Base-by-base conservation (phyloP, 2,888 invertebrate genomes). In the Miltochrista miniata region DNA sequence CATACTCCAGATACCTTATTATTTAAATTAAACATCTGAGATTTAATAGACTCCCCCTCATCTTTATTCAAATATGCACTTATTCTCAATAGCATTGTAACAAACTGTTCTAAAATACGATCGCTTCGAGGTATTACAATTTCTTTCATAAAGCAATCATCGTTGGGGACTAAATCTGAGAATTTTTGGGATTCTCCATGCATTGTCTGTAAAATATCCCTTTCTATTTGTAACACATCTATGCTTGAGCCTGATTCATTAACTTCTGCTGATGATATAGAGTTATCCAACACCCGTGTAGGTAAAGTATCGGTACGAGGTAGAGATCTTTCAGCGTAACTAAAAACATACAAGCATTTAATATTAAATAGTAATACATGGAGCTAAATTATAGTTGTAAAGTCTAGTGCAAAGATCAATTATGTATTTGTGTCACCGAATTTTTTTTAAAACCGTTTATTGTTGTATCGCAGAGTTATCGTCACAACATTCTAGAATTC, bases 31-130 rank as follows among this genome's bases (percentile, higher is more conserved):
- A 74, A 54, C 40, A 61, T 48, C 12, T 71, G 56, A 51, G 72
- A 53, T 65, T 68, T 68, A 4, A 60, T 51, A 42, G 61, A 61
- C 54, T 72, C 72, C 11, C 42, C 54, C 15, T 69, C 74, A 46
- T 81, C 77, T 48, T 70, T 81, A 38, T 64, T 69, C 48, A 86
- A 58, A 65, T 77, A 86, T n/a, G 69, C 74, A 45, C 78, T 73
- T 48, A 91, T 83, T 54, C 85, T 74, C 51, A 91, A 63, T 60
- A 88, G 64, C 90, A 91, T 90, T 13, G 86, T 51, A 31, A 78
- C 80, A 54, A 91, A 85, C 64, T 91, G 91, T 69, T 91, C 91
- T 45, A 87, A 60, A 61, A 91, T 85, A 1, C 91, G 83, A 64
- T 91, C 91, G 56, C 84, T 83, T 5, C 89, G 82, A 33, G 90